Conservation (phyloP, 2,797 vertebrate species). For the Lateolabrax maculatus region DNA sequence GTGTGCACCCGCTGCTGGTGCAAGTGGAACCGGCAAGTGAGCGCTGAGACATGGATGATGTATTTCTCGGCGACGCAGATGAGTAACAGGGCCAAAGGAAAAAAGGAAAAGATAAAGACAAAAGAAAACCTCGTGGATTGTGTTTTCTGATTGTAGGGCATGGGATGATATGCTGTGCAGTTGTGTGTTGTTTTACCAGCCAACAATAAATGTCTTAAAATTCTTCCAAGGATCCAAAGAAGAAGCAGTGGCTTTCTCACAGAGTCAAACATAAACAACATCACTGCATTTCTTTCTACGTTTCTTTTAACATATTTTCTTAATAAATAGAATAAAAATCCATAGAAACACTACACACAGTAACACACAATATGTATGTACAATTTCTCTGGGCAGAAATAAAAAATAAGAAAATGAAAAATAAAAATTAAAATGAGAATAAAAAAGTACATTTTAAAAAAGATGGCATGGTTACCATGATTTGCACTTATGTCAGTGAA, state of each 20-base stretch:
- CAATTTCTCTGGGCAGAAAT: conserved; percentile 32
- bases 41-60: conserved; percentile 64
- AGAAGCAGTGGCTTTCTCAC: conserved; percentile 25
- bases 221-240: not conserved
- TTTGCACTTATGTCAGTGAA: conserved; percentile 88
- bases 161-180: conserved; percentile 6
- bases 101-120: not conserved
- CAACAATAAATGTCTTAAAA: conserved; percentile 11
- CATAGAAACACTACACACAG: conserved; percentile 60
- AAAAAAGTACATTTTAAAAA: conserved; percentile 45
- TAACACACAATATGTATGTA: conserved; percentile 55
- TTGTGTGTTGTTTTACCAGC: conserved; percentile 35
- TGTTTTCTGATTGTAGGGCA: conserved; percentile 20
- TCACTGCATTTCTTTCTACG: conserved; percentile 1
- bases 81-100: conserved; percentile 51
- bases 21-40: conserved; percentile 65
- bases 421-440: conserved; percentile 24
- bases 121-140: conserved; percentile 13
- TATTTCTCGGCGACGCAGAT: conserved; percentile 64
- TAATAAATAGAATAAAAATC: conserved; percentile 26
- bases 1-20: conserved; percentile 58
- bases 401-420: conserved; percentile 22
- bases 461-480: conserved; percentile 78
- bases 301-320: conserved; percentile 12
- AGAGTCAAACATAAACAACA: conserved; percentile 40